phyloP scores from a whole-genome alignment of 2,113 vertebrate genomes.

The Nematolebias whitei region DNA sequence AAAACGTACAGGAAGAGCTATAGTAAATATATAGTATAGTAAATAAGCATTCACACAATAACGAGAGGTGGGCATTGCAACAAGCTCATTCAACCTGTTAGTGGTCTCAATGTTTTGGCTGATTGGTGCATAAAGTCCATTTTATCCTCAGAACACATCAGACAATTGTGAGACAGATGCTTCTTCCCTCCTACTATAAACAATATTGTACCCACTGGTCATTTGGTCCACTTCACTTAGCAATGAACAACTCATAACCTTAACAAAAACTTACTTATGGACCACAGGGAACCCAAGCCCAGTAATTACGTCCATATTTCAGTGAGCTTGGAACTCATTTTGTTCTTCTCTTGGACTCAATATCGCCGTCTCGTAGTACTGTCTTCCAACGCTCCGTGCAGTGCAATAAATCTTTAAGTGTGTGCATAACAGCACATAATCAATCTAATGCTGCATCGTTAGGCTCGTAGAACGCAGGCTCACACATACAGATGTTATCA shows the following conservation, averaged over 20 bases:
- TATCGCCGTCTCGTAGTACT: neutral
- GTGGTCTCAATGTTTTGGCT: neutral
- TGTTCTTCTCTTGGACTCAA: neutral
- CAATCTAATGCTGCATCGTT: neutral
- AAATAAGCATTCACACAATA: no score
- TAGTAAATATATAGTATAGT: no score
- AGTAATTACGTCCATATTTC: constrained; percentile 9
- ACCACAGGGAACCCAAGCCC: constrained; percentile 23
- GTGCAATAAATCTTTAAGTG: neutral
- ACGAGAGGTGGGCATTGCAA: no score
- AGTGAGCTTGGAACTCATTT: constrained; percentile 5
- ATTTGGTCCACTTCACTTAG: constrained; percentile 36
- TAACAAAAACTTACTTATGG: constrained; percentile 17
- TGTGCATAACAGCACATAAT: neutral
- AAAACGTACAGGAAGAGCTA: no score
- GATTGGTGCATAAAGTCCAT: neutral
- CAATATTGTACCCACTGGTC: constrained; percentile 27
- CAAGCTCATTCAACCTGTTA: no score
- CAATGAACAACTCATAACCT: constrained; percentile 6
- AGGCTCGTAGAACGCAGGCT: neutral
- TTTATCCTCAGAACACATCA: neutral
- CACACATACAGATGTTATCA: neutral
- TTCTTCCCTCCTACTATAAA: neutral
- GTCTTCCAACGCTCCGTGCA: constrained; percentile 3
- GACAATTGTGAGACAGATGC: neutral